Conservation (phyloP, 2,113 vertebrate species). For the Labeo catla region DNA sequence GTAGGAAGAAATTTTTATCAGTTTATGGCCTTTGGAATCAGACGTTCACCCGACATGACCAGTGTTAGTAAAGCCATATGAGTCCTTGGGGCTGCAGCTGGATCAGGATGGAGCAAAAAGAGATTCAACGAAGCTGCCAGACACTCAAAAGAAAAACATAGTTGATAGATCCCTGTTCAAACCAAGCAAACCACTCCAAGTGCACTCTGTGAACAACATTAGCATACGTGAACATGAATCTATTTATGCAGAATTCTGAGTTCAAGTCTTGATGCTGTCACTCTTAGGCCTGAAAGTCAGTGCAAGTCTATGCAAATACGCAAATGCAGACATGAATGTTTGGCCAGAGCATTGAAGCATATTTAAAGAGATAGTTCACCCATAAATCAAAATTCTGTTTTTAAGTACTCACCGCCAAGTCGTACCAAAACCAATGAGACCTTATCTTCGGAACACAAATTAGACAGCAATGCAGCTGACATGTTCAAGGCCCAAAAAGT, state of each 20-base stretch:
- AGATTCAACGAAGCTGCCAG: not conserved
- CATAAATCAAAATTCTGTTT: not conserved
- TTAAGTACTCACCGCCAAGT: too few relatives aligned
- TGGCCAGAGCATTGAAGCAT: not conserved
- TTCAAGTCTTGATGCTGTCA: not conserved
- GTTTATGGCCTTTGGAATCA: constrained; percentile 1
- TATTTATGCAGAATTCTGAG: not conserved
- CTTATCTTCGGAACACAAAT: too few relatives aligned
- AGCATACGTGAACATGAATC: constrained; percentile 1
- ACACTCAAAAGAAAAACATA: constrained; percentile 1
- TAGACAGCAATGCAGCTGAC: too few relatives aligned
- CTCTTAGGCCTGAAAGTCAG: not conserved
- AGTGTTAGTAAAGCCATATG: constrained; percentile 16
- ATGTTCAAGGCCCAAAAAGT: too few relatives aligned
- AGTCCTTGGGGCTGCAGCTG: constrained; percentile 10
- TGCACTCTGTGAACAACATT: not conserved
- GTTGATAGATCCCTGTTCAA: constrained; percentile 4
- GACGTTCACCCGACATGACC: not conserved
- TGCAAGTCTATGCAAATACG: not conserved
- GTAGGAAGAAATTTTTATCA: not conserved
- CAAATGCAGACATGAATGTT: not conserved
- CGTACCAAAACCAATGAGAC: too few relatives aligned
- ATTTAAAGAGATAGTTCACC: not conserved
- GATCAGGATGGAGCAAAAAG: not conserved
- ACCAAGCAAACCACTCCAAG: not conserved